These are phyloP conservation scores for Gerris lacustris DNA, from an alignment of 2,888 invertebrate species.

Conservation along the genomic window DNA sequence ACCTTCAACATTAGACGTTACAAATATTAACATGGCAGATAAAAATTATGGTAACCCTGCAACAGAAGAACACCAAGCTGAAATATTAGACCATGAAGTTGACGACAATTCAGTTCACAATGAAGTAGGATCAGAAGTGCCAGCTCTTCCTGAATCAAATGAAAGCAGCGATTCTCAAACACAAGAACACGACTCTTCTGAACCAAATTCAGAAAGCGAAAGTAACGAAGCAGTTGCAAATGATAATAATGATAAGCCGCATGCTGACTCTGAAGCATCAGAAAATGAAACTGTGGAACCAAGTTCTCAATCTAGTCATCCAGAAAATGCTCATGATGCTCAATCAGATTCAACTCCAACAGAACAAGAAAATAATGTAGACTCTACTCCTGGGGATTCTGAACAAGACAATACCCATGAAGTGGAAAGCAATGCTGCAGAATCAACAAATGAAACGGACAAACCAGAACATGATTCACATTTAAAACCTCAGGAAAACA, in stretches of 20 bases:
- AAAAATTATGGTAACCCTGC: not conserved
- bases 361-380: too few relatives aligned
- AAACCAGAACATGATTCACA: not conserved
- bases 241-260: not conserved
- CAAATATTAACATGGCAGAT: too few relatives aligned
- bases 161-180: not conserved
- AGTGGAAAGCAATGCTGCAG: not conserved
- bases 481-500: not conserved
- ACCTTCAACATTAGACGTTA: not conserved
- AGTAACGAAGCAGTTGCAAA: not conserved
- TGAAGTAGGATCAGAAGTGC: not conserved
- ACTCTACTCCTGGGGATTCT: too few relatives aligned
- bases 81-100: not conserved
- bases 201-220: conserved; percentile 12
- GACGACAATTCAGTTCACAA: not conserved
- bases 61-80: conserved; percentile 7
- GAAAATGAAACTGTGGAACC: conserved; percentile 16
- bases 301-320: not conserved
- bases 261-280: conserved; percentile 20
- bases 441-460: conserved; percentile 2
- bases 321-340: not conserved
- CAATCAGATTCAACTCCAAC: not conserved
- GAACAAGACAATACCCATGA: not conserved
- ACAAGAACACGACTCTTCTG: not conserved
- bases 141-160: not conserved